A percentile compares a stretch with the other conserved stretches of the same genome.
Conservation (phyloP, 2,797 vertebrate species). For the Distichodus sexfasciatus region DNA sequence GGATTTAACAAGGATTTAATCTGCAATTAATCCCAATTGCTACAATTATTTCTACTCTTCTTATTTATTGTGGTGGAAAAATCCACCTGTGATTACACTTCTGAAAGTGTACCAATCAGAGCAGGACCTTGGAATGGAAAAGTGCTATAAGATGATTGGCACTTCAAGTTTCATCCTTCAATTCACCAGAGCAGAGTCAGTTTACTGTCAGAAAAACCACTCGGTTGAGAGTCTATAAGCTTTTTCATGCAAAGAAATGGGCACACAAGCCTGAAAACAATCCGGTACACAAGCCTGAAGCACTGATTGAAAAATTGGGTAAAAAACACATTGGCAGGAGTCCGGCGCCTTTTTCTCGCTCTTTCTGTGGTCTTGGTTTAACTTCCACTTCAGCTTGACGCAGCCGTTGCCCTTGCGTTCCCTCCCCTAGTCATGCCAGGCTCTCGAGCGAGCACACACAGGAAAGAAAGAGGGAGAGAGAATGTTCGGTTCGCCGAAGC, state of each 20-base stretch:
- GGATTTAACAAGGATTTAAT: no score
- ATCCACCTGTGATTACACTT: no score
- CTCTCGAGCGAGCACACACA: no score
- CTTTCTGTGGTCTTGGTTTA: constrained; percentile 15
- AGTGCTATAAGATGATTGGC: neutral
- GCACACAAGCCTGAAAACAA: no score
- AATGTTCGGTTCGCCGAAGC: constrained; percentile 21
- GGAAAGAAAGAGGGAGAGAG: constrained; percentile 13
- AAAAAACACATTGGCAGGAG: constrained; percentile 22
- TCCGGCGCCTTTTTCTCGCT: neutral
- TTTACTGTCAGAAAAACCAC: neutral
- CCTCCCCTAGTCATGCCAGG: neutral
- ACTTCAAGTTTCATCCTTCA: neutral
- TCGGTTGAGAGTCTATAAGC: neutral
- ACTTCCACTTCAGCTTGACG: constrained; percentile 23
- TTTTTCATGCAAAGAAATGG: constrained; percentile 24
- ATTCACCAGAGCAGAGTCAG: neutral
- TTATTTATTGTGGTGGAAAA: no score
- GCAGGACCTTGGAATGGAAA: no score
- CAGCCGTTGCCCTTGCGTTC: constrained; percentile 6
- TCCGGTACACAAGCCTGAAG: neutral
- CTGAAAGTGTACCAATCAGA: no score
- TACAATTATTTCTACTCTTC: no score
- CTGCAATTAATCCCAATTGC: no score
- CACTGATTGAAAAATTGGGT: constrained; percentile 22